Conservation (phyloP, 2,113 vertebrate genomes). For the Ammodytes dubius region DNA sequence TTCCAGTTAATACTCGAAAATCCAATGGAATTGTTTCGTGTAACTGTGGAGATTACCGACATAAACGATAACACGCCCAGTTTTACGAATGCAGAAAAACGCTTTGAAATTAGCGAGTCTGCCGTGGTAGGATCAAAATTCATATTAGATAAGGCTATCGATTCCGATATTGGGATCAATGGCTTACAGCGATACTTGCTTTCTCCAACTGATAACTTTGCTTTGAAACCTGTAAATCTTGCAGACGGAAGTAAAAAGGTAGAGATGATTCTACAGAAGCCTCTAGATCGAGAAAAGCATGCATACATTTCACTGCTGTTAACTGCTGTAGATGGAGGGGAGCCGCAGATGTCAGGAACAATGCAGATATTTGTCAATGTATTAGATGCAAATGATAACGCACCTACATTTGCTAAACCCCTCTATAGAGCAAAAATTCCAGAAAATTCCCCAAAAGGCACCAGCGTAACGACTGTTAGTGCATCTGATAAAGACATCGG, state of each 20-base stretch:
- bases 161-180: slow-evolving; percentile 57
- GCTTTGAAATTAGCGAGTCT: slow-evolving; percentile 58
- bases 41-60: slow-evolving; percentile 59
- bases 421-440: slow-evolving; percentile 74
- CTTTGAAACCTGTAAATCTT: slow-evolving; percentile 24
- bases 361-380: slow-evolving; percentile 63
- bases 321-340: slow-evolving; percentile 65
- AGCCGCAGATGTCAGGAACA: slow-evolving; percentile 64
- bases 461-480: slow-evolving; percentile 66
- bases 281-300: slow-evolving; percentile 69
- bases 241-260: slow-evolving; percentile 41
- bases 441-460: slow-evolving; percentile 73
- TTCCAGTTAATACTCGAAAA: slow-evolving; percentile 76
- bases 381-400: slow-evolving; percentile 76
- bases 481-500: slow-evolving; percentile 86
- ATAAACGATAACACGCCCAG: slow-evolving; percentile 59
- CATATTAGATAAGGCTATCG: slow-evolving; percentile 53
- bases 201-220: slow-evolving; percentile 30
- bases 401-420: slow-evolving; percentile 66
- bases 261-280: slow-evolving; percentile 73
- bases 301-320: slow-evolving; percentile 48
- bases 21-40: slow-evolving; percentile 68
- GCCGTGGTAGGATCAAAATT: slow-evolving; percentile 56
- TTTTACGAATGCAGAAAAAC: slow-evolving; percentile 48
- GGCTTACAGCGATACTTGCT: slow-evolving; percentile 34